These are phyloP conservation scores for Ptyas mucosa DNA, from an alignment of 2,113 vertebrate species.

Conservation along the genomic window DNA sequence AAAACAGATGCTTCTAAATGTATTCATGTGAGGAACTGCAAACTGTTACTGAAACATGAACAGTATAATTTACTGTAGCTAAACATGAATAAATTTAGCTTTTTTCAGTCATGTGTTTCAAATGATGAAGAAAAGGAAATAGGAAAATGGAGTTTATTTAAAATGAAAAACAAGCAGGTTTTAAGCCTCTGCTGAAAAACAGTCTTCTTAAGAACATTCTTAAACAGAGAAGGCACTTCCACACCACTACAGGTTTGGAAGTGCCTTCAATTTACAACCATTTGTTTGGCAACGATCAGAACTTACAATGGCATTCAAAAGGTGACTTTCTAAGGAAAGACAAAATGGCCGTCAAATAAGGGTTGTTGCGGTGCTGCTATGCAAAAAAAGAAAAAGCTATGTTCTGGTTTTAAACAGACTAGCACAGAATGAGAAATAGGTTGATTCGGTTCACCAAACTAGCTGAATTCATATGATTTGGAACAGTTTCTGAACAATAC, in stretches of 20 bases:
- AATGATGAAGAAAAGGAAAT: background rate
- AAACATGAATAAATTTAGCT: background rate
- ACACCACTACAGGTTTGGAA: background rate
- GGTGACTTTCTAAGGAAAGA: background rate
- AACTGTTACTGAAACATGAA: conserved; percentile 10
- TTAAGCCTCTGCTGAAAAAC: background rate
- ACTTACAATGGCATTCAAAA: background rate
- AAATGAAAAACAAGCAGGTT: conserved; percentile 11
- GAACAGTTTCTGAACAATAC: background rate
- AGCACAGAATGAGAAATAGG: background rate
- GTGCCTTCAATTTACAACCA: background rate
- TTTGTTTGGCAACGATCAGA: background rate
- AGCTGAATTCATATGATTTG: background rate
- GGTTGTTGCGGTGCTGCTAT: background rate
- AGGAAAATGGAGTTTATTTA: background rate
- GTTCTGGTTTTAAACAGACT: background rate
- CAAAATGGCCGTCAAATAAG: background rate
- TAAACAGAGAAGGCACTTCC: background rate
- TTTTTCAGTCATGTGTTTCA: background rate
- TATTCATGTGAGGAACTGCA: conserved; percentile 12
- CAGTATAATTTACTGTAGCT: background rate
- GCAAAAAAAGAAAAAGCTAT: background rate
- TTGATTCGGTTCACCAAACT: background rate
- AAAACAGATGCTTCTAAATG: conserved; percentile 44
- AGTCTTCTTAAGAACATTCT: background rate